Conservation (phyloP, 1,140 invertebrate genomes). For the Phymorhynchus buccinoides region DNA sequence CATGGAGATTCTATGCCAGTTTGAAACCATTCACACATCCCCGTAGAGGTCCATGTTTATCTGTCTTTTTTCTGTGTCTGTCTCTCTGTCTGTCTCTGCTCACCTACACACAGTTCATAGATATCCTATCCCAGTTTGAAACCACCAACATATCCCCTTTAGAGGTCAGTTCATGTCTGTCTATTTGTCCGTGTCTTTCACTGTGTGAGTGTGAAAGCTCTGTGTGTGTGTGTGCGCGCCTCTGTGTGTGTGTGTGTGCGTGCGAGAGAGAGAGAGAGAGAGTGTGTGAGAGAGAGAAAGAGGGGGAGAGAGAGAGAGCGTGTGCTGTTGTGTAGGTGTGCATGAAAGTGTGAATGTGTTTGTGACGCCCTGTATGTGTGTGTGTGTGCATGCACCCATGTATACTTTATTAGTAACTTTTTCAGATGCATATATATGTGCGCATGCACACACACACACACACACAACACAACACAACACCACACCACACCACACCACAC, state of each 20-base stretch:
- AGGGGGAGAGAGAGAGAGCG: no score
- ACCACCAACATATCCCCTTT: conserved; percentile 63
- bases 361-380: neutral
- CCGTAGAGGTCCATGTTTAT: conserved; percentile 63
- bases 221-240: neutral
- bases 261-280: no score
- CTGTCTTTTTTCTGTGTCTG: no score
- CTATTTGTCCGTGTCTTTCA: neutral
- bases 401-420: no score
- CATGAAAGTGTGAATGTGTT: neutral
- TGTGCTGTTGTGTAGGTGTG: neutral
- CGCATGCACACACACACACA: neutral
- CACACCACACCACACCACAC: no score
- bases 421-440: no score
- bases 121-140: conserved; percentile 78
- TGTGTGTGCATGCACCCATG: neutral
- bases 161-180: conserved; percentile 54
- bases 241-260: conserved; percentile 7
- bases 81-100: no score
- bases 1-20: conserved; percentile 78
- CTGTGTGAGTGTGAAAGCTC: neutral
- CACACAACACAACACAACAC: no score
- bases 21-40: conserved; percentile 68
- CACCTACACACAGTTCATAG: conserved; percentile 76
- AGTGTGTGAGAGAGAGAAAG: no score